These are phyloP conservation scores for Spodoptera litura DNA, from an alignment of 1,140 invertebrate genomes.

Conservation along the genomic window DNA sequence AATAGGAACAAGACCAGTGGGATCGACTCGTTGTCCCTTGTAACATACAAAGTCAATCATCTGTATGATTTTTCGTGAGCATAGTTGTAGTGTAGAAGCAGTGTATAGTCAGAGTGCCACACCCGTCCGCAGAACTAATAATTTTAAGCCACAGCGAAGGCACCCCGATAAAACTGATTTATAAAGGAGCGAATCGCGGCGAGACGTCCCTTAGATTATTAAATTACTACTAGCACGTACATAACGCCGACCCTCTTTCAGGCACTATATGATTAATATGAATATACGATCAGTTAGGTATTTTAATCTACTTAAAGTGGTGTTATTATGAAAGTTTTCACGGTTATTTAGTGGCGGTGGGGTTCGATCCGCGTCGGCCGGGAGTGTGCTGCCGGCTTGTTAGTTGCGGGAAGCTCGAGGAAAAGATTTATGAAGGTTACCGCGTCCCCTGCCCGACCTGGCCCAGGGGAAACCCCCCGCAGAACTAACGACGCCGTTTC, in stretches of 20 bases:
- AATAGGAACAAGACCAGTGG: not conserved
- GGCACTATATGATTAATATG: conserved; percentile 69
- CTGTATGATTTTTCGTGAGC: not conserved
- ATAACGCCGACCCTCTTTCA: conserved; percentile 58
- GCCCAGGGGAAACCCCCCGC: conserved; percentile 72
- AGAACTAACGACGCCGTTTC: conserved; percentile 81
- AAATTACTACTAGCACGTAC: conserved; percentile 63
- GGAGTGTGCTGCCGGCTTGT: conserved; percentile 71
- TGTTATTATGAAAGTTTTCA: conserved; percentile 79
- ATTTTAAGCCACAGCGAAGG: conserved; percentile 60
- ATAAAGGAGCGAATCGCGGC: conserved; percentile 57
- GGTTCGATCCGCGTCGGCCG: conserved; percentile 62
- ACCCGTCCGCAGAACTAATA: conserved; percentile 48
- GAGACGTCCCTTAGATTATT: conserved; percentile 70
- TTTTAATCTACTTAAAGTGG: conserved; percentile 77
- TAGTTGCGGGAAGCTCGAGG: conserved; percentile 77
- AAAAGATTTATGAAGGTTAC: conserved; percentile 84
- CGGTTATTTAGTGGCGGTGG: conserved; percentile 73
- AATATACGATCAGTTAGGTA: conserved; percentile 65
- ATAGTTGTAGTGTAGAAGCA: not conserved
- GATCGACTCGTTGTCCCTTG: too few species aligned
- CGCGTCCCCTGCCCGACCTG: conserved; percentile 68
- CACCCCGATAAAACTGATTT: conserved; percentile 67
- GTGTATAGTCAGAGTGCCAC: conserved; percentile 15
- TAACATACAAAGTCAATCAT: not conserved